Conservation (phyloP, 23 tunicate genomes). For the Phallusia fumigata region DNA sequence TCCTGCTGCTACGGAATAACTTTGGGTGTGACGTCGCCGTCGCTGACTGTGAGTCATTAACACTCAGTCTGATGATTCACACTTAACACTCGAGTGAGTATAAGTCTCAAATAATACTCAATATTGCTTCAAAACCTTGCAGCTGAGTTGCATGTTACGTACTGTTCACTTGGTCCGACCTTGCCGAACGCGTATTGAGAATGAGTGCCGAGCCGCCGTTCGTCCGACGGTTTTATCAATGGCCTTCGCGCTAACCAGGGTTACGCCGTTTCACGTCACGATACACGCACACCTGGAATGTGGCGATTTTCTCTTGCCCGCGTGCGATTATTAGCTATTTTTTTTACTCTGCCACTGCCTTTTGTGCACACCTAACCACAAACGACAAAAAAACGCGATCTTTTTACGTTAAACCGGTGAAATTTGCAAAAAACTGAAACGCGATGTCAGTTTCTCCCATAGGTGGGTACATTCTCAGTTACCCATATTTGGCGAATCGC, state of each 20-base stretch:
- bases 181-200: conserved; percentile 42
- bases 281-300: conserved; percentile 10
- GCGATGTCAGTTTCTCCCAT: not conserved
- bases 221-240: conserved; percentile 18
- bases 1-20: not conserved
- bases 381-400: not conserved
- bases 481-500: not conserved
- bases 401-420: not conserved
- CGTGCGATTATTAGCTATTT: not conserved
- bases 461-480: conserved; percentile 4
- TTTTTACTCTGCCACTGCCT: not conserved
- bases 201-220: conserved; percentile 26
- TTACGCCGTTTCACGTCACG: conserved; percentile 39
- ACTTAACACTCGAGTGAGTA: not conserved
- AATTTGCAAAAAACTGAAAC: not conserved
- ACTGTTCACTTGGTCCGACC: conserved; percentile 8
- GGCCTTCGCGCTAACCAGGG: conserved; percentile 7
- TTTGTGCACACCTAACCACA: not conserved
- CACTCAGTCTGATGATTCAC: conserved; percentile 21
- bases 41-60: conserved; percentile 1
- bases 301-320: not conserved
- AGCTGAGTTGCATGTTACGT: not conserved
- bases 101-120: not conserved
- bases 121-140: not conserved
- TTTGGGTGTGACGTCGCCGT: not conserved